Evolutionary conservation across 2,888 invertebrate species (phyloP).

Genomic region (Caenorhabditis sp.): DNA sequence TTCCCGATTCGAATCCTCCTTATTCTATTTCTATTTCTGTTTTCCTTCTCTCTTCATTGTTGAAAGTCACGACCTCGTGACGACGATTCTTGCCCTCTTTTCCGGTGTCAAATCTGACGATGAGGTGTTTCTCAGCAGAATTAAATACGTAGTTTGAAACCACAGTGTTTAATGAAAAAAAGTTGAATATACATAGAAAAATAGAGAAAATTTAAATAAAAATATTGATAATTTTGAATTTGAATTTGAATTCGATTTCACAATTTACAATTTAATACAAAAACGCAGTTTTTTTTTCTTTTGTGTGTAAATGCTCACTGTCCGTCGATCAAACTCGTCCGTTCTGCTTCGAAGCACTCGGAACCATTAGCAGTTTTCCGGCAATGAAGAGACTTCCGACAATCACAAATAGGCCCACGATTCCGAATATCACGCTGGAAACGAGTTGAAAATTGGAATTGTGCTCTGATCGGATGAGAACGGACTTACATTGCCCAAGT

Average conservation of each 20-base stretch:
- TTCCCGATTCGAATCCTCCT: slow-evolving; percentile 13
- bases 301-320: no score
- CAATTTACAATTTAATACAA: background rate
- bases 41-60: background rate
- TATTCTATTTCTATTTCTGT: no score
- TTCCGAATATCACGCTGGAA: slow-evolving; percentile 64
- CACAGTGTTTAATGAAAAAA: no score
- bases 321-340: slow-evolving; percentile 7
- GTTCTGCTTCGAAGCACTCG: slow-evolving; percentile 23
- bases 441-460: background rate
- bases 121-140: slow-evolving; percentile 11
- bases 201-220: background rate
- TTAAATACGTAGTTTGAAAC: background rate
- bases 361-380: slow-evolving; percentile 54
- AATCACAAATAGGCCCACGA: slow-evolving; percentile 52
- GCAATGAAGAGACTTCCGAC: slow-evolving; percentile 57
- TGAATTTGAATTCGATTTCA: no score
- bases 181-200: no score
- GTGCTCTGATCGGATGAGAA: no score
- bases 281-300: background rate
- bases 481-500: slow-evolving; percentile 81
- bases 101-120: slow-evolving; percentile 21
- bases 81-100: background rate
- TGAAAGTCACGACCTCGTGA: slow-evolving; percentile 16
- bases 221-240: background rate